Conservation (phyloP, 2,797 vertebrate genomes). For the Thamnophis elegans region DNA sequence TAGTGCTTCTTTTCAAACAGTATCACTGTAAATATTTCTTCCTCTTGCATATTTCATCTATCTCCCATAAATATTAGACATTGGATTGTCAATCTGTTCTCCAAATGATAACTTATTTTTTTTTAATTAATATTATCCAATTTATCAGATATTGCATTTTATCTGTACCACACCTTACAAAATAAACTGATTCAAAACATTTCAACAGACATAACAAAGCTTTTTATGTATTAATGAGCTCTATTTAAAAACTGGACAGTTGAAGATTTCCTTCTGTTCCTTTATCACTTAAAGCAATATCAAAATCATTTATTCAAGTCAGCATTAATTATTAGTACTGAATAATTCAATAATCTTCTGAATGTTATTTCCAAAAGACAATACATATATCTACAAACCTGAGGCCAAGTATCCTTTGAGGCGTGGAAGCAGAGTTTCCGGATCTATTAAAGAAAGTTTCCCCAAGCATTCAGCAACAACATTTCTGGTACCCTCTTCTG, state of each 20-base stretch:
- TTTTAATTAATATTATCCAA: not conserved
- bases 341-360: not conserved
- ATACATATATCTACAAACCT: constrained; percentile 71
- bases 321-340: not conserved
- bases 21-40: not conserved
- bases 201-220: not conserved
- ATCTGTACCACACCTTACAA: not conserved
- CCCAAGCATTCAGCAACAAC: constrained; percentile 97
- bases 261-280: not conserved
- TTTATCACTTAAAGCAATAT: not conserved
- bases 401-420: constrained; percentile 96
- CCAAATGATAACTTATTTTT: not conserved
- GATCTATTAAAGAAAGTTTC: constrained; percentile 95
- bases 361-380: not conserved
- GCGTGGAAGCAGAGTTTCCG: constrained; percentile 92
- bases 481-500: constrained; percentile 96
- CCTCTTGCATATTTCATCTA: not conserved
- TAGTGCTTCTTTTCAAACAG: not conserved
- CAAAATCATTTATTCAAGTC: not conserved
- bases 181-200: not conserved
- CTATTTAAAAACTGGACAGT: not conserved
- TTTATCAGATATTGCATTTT: not conserved
- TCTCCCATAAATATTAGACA: not conserved
- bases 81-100: not conserved
- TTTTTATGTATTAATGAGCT: not conserved